phyloP scores from a whole-genome alignment of 2,797 vertebrate genomes.

The Parambassis ranga region DNA sequence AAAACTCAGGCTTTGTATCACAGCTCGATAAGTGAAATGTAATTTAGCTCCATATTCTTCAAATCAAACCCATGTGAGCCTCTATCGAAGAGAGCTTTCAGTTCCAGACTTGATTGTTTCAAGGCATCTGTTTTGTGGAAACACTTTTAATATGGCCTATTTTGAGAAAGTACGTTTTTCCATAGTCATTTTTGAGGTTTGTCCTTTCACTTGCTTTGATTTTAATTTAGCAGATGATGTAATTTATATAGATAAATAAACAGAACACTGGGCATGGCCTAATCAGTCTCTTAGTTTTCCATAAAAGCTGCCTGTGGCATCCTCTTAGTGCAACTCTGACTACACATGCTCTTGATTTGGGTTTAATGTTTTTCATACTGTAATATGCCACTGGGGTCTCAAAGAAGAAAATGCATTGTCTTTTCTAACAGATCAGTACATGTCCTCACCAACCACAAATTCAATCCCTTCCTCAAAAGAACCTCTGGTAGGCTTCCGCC shows the following conservation, averaged over 20 bases:
- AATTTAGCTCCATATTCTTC: conserved; percentile 10
- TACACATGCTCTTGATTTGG: conserved; percentile 16
- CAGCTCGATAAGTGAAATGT: conserved; percentile 1
- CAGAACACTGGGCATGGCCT: not conserved
- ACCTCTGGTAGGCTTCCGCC: too few species aligned
- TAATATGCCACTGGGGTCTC: not conserved
- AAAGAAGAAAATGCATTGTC: not conserved
- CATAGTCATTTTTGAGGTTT: not conserved
- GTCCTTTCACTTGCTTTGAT: not conserved
- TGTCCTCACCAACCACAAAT: not conserved
- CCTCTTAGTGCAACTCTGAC: not conserved
- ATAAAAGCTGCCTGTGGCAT: not conserved
- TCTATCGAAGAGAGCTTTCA: conserved; percentile 19
- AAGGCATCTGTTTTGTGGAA: conserved; percentile 17
- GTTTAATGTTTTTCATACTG: not conserved
- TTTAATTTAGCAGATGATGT: conserved; percentile 17
- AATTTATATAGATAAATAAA: conserved; percentile 2
- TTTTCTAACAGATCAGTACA: not conserved
- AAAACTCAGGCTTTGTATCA: not conserved
- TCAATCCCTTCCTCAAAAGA: too few species aligned
- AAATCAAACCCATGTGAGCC: conserved; percentile 25
- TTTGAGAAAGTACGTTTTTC: conserved; percentile 22
- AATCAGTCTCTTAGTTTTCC: not conserved
- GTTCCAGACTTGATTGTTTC: conserved; percentile 19
- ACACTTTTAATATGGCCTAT: not conserved